These are phyloP conservation scores for Natrix natrix DNA, from an alignment of 2,797 vertebrate genomes.

Conservation along the genomic window DNA sequence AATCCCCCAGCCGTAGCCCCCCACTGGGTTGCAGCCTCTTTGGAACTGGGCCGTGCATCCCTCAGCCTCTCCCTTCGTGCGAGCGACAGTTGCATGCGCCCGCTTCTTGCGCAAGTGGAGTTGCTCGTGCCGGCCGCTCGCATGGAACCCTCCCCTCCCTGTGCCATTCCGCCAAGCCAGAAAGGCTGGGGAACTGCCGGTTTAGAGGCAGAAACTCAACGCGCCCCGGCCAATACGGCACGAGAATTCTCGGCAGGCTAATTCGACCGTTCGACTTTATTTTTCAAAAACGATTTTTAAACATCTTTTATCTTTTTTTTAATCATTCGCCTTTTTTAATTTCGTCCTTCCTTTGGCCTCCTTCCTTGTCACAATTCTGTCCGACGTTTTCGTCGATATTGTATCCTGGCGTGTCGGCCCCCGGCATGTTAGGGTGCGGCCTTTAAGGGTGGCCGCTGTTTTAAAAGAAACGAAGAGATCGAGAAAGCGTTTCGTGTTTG, in stretches of 20 bases:
- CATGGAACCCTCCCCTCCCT: background rate
- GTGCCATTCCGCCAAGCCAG: background rate
- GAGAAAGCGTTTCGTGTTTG: background rate
- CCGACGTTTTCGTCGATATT: background rate
- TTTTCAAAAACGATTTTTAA: background rate
- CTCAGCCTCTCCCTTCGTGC: accelerated
- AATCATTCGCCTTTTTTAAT: background rate
- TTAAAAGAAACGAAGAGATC: background rate
- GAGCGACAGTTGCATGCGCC: accelerated
- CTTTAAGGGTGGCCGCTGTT: accelerated
- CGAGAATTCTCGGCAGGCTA: too few relatives aligned
- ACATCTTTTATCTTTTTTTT: too few relatives aligned
- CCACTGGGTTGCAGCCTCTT: accelerated
- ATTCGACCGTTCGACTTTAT: background rate
- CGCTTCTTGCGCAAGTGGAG: background rate
- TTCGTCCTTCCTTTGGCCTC: background rate
- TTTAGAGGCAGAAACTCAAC: background rate
- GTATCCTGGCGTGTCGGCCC: background rate
- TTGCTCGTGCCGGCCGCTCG: background rate
- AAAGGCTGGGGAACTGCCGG: background rate
- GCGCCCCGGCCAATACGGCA: background rate
- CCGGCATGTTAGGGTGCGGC: accelerated
- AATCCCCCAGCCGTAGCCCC: too few relatives aligned
- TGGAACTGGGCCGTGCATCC: accelerated
- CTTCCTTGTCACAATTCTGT: background rate